A percentile compares a stretch with the other conserved stretches of the same genome.
Conservation (phyloP, 2,888 invertebrate species). For the Andricus curvator region DNA sequence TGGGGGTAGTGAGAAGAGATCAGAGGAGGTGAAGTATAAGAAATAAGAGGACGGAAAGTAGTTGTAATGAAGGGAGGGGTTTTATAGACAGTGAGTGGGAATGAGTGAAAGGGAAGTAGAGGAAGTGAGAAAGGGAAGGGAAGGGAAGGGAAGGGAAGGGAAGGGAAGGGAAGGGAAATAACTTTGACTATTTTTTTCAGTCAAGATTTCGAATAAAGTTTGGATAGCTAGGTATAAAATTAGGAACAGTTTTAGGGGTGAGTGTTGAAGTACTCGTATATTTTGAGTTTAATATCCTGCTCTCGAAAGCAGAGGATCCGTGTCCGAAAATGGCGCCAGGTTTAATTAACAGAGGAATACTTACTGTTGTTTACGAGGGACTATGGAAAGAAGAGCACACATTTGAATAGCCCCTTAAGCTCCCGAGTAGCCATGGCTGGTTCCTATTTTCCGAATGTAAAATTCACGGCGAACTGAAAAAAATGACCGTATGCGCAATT, state of each 20-base stretch:
- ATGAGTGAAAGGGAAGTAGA: too few relatives aligned
- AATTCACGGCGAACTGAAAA: conserved; percentile 27
- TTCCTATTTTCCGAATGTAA: conserved; percentile 27
- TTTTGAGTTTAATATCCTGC: conserved; percentile 21
- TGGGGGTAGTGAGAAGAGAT: too few relatives aligned
- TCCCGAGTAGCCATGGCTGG: background rate
- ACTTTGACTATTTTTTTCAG: too few relatives aligned
- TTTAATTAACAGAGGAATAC: conserved; percentile 38
- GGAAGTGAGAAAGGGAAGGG: too few relatives aligned
- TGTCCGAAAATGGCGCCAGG: conserved; percentile 25
- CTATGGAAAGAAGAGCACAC: conserved; percentile 27
- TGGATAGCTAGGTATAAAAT: background rate
- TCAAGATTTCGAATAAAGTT: background rate
- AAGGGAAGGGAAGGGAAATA: too few relatives aligned
- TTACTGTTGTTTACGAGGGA: conserved; percentile 35
- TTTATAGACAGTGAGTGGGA: too few relatives aligned
- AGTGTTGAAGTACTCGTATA: background rate
- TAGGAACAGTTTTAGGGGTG: conserved; percentile 3
- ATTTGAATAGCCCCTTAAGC: conserved; percentile 36
- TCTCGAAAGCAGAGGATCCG: conserved; percentile 10
- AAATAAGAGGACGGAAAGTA: too few relatives aligned
- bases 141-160: too few relatives aligned
- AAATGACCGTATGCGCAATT: conserved; percentile 29
- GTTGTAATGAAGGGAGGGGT: too few relatives aligned
- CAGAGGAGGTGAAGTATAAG: too few relatives aligned